Evolutionary conservation across 2,888 invertebrate species (phyloP), one percentile per base, ranked within the genome.

Genomic region (Tetragnatha montana): DNA sequence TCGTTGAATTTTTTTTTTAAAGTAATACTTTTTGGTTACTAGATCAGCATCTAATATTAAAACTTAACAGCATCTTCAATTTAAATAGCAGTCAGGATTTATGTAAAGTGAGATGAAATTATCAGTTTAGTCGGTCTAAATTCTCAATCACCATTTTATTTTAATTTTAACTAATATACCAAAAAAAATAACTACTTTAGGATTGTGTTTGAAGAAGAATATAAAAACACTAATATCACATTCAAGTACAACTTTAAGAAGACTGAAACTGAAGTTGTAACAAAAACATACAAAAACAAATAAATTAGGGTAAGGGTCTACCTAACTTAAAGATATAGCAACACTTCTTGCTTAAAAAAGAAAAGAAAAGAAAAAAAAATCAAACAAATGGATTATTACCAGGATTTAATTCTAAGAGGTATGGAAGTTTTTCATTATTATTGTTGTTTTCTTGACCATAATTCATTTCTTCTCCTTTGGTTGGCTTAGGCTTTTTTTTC

Each of bases 381-480:
- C 4, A 35, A 35, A 35, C 35, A 35, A 35, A 35, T 35, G 4
- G 1, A 35, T 35, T 35, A 92, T 92, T 91, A 94, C 94, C 97
- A 22, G 97, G 97, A 92, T 98, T 96, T 83, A 97, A 95, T 93
- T 98, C 97, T 84, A 97, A 94, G 89, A 98, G 95, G 93, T 95
- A 95, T 0, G 96, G 96, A 92, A 95, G 93, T 87, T 92, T 93
- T 75, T 93, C 93, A 19, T 90, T 74, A 8, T 84, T 76, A 69
- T 91, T 91, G 8, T 84, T 76, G 60, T 91, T 91, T 19, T 91
- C 89, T 69, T 81, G 79, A 47, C 86, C 81, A 86, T 91, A 89
- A 82, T 19, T 80, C 22, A 70, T 47, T 60, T 91, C 91, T 70
- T 91, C 91, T 1, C 90, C 88, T 73, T 91, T 91, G n/a, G 91